A percentile compares a stretch with the other conserved stretches of the same genome.
Evolutionary conservation across 2,797 vertebrate genomes (phyloP).

Genomic region (Carcharodon carcharias): DNA sequence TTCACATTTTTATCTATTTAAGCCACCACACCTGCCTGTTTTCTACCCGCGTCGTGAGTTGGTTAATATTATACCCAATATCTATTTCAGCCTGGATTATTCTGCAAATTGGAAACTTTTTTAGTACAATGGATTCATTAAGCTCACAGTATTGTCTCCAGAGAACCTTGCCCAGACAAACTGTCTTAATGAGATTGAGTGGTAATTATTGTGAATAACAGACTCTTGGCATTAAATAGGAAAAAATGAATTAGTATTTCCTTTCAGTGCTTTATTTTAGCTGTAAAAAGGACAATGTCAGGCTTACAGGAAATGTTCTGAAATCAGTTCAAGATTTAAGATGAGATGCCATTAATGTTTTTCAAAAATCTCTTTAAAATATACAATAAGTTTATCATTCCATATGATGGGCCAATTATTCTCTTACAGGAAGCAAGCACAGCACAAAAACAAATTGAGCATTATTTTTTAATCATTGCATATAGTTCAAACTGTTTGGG

Average conservation of each 20-base stretch:
- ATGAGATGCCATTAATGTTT: background rate
- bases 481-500: background rate
- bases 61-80: background rate
- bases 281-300: too few species aligned
- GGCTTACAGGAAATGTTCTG: background rate
- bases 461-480: constrained; percentile 20
- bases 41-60: background rate
- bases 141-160: background rate
- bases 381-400: background rate
- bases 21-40: background rate
- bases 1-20: background rate
- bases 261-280: too few species aligned
- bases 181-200: background rate
- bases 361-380: background rate
- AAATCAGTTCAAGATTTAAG: background rate
- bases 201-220: background rate
- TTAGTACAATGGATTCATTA: background rate
- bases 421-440: background rate
- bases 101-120: background rate
- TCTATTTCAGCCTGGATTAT: background rate
- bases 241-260: background rate
- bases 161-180: background rate
- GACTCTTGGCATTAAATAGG: background rate
- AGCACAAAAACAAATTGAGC: background rate
- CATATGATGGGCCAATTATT: background rate